Evolutionary conservation across 2,797 vertebrate species (phyloP), one percentile per base, ranked within the genome.

Genomic region (Prionace glauca): DNA sequence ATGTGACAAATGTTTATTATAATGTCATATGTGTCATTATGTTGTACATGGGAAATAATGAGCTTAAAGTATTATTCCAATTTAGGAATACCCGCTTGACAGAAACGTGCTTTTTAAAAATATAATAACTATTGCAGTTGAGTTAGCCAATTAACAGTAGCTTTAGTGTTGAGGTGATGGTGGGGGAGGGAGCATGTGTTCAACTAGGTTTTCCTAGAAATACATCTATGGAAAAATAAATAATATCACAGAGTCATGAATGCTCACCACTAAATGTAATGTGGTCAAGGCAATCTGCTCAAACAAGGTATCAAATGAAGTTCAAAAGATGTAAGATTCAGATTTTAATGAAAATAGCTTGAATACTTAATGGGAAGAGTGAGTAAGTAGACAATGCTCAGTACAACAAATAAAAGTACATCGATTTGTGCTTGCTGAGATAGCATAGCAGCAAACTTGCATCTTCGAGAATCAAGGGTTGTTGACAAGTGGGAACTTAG

Each of bases 361-460:
- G 8, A 77, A 29, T 60, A 74, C 71, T 56, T 56, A 56, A 41
- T 12, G 56, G 71, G 11, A 45, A 14, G 93, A 56, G 12, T 94
- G 93, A 18, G 71, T 71, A 41, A 50, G 67, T 45, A 77, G 26
- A 9, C 71, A 74, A 12, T 60, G 29, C 69, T 77, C 71, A 95
- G 93, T 77, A 45, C 18, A 29, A 95, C 71, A 74, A 95, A 95
- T 74, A 95, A 32, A 69, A 72, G 5, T 56, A 95, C 45, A 95
- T 50, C 1, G 45, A 95, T 77, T 77, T 60, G 45, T 50, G 71
- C 72, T 95, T 95, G 41, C 71, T 77, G 93, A 72, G 14, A n/a
- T 45, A 77, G 65, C 90, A 69, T 3, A 92, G 65, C 36, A 95
- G 71, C 41, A 77, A 95, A 14, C 11, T 29, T 74, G 71, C 71